These are phyloP conservation scores for Morelia viridis DNA, from an alignment of 2,797 vertebrate species.

Conservation along the genomic window DNA sequence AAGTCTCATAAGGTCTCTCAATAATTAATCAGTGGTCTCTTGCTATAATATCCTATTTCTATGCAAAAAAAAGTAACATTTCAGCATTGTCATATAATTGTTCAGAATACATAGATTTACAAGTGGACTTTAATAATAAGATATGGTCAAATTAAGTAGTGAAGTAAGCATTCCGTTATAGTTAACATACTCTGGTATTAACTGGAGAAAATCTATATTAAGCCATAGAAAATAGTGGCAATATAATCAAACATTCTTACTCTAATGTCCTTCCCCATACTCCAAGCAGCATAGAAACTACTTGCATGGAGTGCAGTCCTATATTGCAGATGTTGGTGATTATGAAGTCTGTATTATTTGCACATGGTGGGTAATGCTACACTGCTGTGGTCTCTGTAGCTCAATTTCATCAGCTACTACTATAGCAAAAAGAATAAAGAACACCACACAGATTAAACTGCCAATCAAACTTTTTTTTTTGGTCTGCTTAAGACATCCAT, in stretches of 20 bases:
- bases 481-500: background rate
- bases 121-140: background rate
- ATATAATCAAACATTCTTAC: background rate
- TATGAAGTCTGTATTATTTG: background rate
- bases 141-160: background rate
- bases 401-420: background rate
- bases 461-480: background rate
- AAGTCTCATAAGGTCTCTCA: background rate
- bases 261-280: background rate
- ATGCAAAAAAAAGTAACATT: background rate
- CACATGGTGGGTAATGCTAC: background rate
- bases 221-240: background rate
- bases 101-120: background rate
- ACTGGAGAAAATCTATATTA: background rate
- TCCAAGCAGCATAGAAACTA: background rate
- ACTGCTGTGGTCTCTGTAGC: background rate
- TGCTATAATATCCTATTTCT: background rate
- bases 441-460: background rate
- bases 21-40: background rate
- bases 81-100: background rate
- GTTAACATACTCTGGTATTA: background rate
- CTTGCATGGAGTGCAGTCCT: background rate
- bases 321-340: background rate
- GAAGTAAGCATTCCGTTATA: background rate
- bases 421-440: background rate